A percentile compares a stretch with the other conserved stretches of the same genome.
These are phyloP conservation scores for Chaenodraco wilsoni DNA, from an alignment of 2,797 vertebrate genomes.

Conservation along the genomic window DNA sequence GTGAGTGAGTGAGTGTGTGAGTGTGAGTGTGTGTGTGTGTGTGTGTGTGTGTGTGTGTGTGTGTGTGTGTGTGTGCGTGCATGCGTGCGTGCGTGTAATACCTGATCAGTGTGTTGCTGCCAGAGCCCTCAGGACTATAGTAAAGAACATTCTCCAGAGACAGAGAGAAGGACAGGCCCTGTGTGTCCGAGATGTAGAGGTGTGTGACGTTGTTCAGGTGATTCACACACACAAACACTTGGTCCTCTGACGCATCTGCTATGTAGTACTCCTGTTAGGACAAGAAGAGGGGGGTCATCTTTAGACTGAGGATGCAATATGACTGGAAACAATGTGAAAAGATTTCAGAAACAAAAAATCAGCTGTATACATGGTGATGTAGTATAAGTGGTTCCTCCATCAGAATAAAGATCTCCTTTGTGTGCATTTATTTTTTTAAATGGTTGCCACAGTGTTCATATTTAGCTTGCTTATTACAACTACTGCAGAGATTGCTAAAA, in stretches of 20 bases:
- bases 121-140: constrained; percentile 93
- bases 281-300: not conserved
- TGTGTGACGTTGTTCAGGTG: constrained; percentile 93
- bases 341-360: too few relatives aligned
- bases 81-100: constrained; percentile 58
- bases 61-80: constrained; percentile 12
- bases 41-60: constrained; percentile 4
- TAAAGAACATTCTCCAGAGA: constrained; percentile 95
- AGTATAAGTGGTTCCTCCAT: not conserved
- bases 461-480: not conserved
- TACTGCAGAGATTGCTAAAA: not conserved
- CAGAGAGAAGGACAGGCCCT: constrained; percentile 94
- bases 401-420: not conserved
- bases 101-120: constrained; percentile 95
- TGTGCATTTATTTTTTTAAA: constrained; percentile 9
- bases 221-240: constrained; percentile 98
- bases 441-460: not conserved
- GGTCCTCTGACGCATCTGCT: constrained; percentile 95
- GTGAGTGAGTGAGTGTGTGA: not conserved
- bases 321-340: not conserved
- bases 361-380: too few relatives aligned
- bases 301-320: not conserved
- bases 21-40: not conserved
- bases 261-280: constrained; percentile 92
- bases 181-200: constrained; percentile 96